These are phyloP conservation scores for Condylostylus longicornis DNA, from an alignment of 1,140 invertebrate species.

Conservation along the genomic window DNA sequence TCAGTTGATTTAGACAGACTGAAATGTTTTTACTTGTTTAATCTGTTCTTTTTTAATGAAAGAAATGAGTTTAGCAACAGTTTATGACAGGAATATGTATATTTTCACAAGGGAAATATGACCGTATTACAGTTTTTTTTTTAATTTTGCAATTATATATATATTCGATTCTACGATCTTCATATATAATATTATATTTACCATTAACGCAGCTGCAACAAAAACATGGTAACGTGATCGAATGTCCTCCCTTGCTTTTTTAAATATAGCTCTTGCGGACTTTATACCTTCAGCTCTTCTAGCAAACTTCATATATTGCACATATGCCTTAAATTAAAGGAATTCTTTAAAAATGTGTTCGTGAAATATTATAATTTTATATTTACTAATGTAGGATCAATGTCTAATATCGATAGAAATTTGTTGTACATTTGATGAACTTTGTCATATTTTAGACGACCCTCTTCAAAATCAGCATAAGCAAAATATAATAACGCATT, in stretches of 20 bases:
- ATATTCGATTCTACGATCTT: too few species aligned
- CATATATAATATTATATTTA: too few species aligned
- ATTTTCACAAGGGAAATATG: too few species aligned
- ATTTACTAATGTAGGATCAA: slow-evolving; percentile 85
- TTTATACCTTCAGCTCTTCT: slow-evolving; percentile 95
- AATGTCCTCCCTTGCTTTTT: slow-evolving; percentile 82
- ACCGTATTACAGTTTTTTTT: too few species aligned
- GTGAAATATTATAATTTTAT: slow-evolving; percentile 7
- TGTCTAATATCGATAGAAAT: slow-evolving; percentile 71
- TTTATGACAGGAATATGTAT: too few species aligned
- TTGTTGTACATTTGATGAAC: slow-evolving; percentile 94
- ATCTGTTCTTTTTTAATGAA: too few species aligned
- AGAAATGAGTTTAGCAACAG: too few species aligned
- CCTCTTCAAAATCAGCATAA: slow-evolving; percentile 97
- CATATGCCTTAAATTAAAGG: slow-evolving; percentile 58
- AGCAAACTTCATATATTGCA: slow-evolving; percentile 99
- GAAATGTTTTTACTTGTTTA: too few species aligned
- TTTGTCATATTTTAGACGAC: slow-evolving; percentile 89
- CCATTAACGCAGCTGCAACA: slow-evolving; percentile 92
- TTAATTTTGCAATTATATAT: too few species aligned
- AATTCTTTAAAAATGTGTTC: slow-evolving; percentile 7
- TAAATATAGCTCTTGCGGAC: slow-evolving; percentile 86
- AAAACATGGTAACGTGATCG: slow-evolving; percentile 82
- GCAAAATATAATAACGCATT: slow-evolving; percentile 94
- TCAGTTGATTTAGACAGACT: too few species aligned